Evolutionary conservation across 2,113 vertebrate species (phyloP).

Genomic region (Chaenocephalus aceratus): DNA sequence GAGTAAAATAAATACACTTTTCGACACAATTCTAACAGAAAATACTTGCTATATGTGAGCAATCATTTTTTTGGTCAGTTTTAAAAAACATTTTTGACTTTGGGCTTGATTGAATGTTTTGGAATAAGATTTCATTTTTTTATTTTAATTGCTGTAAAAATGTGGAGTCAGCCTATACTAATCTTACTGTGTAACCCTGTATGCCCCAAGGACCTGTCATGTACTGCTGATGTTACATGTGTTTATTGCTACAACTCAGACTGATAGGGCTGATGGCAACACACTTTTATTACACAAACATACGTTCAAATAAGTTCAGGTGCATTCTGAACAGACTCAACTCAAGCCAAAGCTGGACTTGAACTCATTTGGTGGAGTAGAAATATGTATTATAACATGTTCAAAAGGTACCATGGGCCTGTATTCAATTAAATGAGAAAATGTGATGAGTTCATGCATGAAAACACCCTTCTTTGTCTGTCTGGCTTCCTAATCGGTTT

Average conservation of each 20-base stretch:
- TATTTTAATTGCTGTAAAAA: constrained; percentile 35
- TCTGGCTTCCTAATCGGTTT: constrained; percentile 46
- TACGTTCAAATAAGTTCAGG: constrained; percentile 7
- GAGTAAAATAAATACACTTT: constrained; percentile 7
- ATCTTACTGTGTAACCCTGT: constrained; percentile 24
- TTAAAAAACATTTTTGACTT: not conserved
- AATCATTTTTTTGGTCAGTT: not conserved
- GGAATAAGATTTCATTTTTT: not conserved
- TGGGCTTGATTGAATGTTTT: constrained; percentile 3
- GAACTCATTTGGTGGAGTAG: constrained; percentile 20
- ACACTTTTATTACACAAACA: constrained; percentile 5
- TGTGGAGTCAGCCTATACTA: constrained; percentile 16
- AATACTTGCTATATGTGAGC: not conserved
- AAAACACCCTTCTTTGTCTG: constrained; percentile 25
- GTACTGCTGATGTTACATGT: too few relatives aligned
- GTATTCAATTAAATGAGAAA: constrained; percentile 43
- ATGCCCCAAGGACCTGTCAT: not conserved
- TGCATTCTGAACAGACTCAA: constrained; percentile 7
- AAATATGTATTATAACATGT: constrained; percentile 15
- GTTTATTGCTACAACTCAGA: constrained; percentile 6
- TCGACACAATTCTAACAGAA: constrained; percentile 5
- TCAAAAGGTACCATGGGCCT: not conserved
- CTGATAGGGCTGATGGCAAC: constrained; percentile 1
- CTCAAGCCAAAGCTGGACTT: constrained; percentile 31
- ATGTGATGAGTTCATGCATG: constrained; percentile 38